phyloP scores from a whole-genome alignment of 1,140 invertebrate species.

The Eufriesea mexicana region DNA sequence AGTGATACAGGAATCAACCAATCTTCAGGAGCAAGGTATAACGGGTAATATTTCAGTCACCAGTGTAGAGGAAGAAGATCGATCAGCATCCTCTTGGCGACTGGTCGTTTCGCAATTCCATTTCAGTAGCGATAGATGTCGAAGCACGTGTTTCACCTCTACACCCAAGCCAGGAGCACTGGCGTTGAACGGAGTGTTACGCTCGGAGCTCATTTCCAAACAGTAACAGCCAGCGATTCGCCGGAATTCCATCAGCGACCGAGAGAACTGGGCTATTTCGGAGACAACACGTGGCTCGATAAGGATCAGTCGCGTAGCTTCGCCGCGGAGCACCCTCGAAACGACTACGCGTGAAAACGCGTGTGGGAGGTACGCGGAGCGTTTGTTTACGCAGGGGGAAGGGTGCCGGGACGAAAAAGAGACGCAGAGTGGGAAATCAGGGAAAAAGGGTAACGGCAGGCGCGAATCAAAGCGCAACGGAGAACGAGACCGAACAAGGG shows the following conservation, averaged over 20 bases:
- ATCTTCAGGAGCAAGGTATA: no score
- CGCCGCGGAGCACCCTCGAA: background rate
- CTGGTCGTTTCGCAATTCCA: background rate
- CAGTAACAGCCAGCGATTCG: background rate
- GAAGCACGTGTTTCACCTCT: background rate
- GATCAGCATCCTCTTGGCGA: background rate
- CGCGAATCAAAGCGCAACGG: constrained; percentile 17
- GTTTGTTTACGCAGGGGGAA: constrained; percentile 11
- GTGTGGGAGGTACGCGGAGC: constrained; percentile 29
- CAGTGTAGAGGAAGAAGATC: background rate
- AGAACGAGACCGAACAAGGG: background rate
- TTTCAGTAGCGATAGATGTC: background rate
- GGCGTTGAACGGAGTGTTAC: background rate
- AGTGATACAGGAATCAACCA: no score
- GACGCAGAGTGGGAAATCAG: background rate
- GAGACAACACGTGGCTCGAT: constrained; percentile 17
- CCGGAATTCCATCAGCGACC: background rate
- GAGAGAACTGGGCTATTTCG: background rate
- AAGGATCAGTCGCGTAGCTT: constrained; percentile 20
- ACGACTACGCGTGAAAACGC: constrained; percentile 40
- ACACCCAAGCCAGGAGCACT: no score
- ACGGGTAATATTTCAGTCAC: no score
- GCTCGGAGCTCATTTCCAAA: background rate
- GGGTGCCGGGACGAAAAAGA: background rate
- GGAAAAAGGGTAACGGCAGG: constrained; percentile 17